phyloP scores from a whole-genome alignment of 1,140 invertebrate species.

The Zaprionus ornatus region DNA sequence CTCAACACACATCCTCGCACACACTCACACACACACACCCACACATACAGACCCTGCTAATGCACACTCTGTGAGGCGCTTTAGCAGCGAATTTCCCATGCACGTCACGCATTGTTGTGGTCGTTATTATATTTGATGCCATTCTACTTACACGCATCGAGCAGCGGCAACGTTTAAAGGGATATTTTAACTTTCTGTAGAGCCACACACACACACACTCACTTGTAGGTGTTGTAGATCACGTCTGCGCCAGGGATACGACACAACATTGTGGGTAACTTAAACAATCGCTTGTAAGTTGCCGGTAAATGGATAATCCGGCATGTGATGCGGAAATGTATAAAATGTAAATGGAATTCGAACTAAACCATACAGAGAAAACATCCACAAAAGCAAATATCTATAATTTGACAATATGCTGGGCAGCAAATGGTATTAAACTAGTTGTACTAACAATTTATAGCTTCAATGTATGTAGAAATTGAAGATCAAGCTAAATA shows the following conservation, averaged over 20 bases:
- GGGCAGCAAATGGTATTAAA: neutral
- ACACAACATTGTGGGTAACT: neutral
- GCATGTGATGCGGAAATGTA: neutral
- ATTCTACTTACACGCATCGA: slow-evolving; percentile 37
- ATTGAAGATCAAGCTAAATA: neutral
- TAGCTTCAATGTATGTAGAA: neutral
- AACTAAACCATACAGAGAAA: neutral
- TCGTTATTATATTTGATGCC: slow-evolving; percentile 59
- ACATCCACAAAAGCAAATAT: neutral
- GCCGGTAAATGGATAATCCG: slow-evolving; percentile 7
- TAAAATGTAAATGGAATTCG: neutral
- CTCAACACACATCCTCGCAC: slow-evolving; percentile 17
- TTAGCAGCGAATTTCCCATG: slow-evolving; percentile 31
- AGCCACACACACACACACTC: neutral
- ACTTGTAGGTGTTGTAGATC: neutral
- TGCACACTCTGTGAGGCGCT: slow-evolving; percentile 40
- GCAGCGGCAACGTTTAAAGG: slow-evolving; percentile 40
- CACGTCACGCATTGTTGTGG: slow-evolving; percentile 60
- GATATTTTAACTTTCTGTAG: slow-evolving; percentile 43
- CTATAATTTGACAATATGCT: neutral
- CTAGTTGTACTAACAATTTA: neutral
- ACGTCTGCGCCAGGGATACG: neutral
- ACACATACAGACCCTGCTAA: slow-evolving; percentile 28
- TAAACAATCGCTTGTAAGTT: neutral
- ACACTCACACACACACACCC: slow-evolving; percentile 12